Conservation (phyloP, 2,113 vertebrate species). For the Pygoscelis antarcticus region DNA sequence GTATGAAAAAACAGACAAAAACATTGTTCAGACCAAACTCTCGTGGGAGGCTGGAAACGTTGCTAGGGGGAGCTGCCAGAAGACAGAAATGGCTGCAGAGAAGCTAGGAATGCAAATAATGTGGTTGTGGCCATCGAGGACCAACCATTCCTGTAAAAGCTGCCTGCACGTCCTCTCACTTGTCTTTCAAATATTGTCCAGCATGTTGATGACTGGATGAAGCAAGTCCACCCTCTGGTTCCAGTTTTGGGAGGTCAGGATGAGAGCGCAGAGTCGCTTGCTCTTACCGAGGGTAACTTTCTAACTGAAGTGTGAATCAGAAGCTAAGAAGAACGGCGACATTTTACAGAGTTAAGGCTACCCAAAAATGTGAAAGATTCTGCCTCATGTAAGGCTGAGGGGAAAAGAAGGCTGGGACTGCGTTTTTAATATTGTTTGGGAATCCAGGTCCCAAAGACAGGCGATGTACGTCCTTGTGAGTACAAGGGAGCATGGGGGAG, state of each 20-base stretch:
- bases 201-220: neutral
- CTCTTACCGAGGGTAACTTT: neutral
- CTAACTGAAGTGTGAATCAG: neutral
- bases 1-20: neutral
- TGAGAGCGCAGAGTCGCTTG: fast-evolving
- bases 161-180: neutral
- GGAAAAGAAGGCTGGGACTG: slow-evolving; percentile 11
- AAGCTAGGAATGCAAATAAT: neutral
- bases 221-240: neutral
- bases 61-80: neutral
- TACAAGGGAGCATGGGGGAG: neutral
- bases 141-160: neutral
- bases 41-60: neutral
- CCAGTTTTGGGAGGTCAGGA: neutral
- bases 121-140: neutral
- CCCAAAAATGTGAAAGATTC: neutral
- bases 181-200: neutral
- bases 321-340: neutral
- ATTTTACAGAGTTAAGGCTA: neutral
- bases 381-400: neutral
- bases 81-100: neutral
- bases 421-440: slow-evolving; percentile 59
- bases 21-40: neutral
- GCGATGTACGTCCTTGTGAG: neutral
- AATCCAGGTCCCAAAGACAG: slow-evolving; percentile 24